These are phyloP conservation scores for Pimpla rufipes DNA, from an alignment of 2,888 invertebrate genomes.

Conservation along the genomic window DNA sequence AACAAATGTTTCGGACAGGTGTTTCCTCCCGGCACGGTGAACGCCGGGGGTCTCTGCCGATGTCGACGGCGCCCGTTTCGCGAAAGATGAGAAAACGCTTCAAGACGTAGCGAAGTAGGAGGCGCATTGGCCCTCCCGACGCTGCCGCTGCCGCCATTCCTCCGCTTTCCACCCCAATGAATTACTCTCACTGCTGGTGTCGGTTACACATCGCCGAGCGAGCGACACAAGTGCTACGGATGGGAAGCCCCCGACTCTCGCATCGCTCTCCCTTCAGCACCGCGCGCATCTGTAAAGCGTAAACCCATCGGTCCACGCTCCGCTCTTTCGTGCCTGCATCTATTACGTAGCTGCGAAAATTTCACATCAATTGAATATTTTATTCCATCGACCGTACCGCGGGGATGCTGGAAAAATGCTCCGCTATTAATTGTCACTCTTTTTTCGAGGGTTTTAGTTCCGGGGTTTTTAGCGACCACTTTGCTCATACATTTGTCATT, in stretches of 20 bases:
- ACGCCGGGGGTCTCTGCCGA: slow-evolving; percentile 24
- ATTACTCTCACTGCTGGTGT: slow-evolving; percentile 42
- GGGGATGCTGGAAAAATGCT: neutral
- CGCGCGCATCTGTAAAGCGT: slow-evolving; percentile 27
- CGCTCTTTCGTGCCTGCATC: slow-evolving; percentile 8
- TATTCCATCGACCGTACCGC: neutral
- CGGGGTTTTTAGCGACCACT: too few species aligned
- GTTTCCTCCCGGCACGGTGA: slow-evolving; percentile 32
- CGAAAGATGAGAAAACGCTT: slow-evolving; percentile 40
- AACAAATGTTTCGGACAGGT: slow-evolving; percentile 51
- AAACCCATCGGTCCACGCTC: slow-evolving; percentile 37
- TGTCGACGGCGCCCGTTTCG: slow-evolving; percentile 30
- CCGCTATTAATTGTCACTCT: neutral
- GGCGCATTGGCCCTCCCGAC: neutral
- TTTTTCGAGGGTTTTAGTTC: too few species aligned
- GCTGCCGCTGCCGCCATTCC: slow-evolving; percentile 3
- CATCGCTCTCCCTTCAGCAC: slow-evolving; percentile 27
- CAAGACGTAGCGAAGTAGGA: slow-evolving; percentile 15
- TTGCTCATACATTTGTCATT: too few species aligned
- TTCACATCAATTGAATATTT: slow-evolving; percentile 41
- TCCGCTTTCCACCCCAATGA: slow-evolving; percentile 38
- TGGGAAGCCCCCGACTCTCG: slow-evolving; percentile 2
- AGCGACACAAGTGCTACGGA: slow-evolving; percentile 42
- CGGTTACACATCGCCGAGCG: slow-evolving; percentile 44
- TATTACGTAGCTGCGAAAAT: slow-evolving; percentile 39